Evolutionary conservation across 2,888 invertebrate genomes (phyloP).

Genomic region (Oscheius sp.): DNA sequence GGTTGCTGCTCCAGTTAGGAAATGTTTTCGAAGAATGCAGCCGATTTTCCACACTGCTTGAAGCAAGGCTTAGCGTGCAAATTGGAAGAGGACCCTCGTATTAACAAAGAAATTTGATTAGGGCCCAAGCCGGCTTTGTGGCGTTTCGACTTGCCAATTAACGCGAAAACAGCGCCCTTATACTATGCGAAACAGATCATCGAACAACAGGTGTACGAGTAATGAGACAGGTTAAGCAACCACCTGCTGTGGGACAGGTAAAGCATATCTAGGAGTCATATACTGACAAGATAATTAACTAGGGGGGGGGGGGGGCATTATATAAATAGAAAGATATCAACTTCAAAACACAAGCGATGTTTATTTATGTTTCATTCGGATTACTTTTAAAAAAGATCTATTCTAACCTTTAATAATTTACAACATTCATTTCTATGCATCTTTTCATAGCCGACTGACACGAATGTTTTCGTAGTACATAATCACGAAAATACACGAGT

Average conservation of each 20-base stretch:
- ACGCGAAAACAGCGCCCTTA: constrained; percentile 24
- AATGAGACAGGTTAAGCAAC: background rate
- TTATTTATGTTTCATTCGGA: too few species aligned
- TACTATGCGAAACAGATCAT: background rate
- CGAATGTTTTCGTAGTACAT: too few species aligned
- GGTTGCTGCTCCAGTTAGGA: background rate
- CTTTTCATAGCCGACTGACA: too few species aligned
- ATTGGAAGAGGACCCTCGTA: constrained; percentile 32
- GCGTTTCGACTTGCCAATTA: constrained; percentile 32
- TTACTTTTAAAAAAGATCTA: too few species aligned
- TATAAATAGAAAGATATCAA: too few species aligned
- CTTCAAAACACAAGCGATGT: too few species aligned
- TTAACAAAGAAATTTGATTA: constrained; percentile 35
- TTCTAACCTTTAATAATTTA: too few species aligned
- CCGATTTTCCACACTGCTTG: constrained; percentile 25
- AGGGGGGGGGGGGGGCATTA: too few species aligned
- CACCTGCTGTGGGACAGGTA: constrained; percentile 13
- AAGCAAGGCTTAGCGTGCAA: constrained; percentile 27
- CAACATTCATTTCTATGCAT: too few species aligned
- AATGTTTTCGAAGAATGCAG: background rate
- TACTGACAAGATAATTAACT: too few species aligned
- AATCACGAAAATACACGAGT: background rate
- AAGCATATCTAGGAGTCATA: too few species aligned
- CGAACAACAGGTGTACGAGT: constrained; percentile 12
- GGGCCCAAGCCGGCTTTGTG: constrained; percentile 29